phyloP scores from a whole-genome alignment of 2,888 invertebrate genomes.

The Ormyrus pomaceus region DNA sequence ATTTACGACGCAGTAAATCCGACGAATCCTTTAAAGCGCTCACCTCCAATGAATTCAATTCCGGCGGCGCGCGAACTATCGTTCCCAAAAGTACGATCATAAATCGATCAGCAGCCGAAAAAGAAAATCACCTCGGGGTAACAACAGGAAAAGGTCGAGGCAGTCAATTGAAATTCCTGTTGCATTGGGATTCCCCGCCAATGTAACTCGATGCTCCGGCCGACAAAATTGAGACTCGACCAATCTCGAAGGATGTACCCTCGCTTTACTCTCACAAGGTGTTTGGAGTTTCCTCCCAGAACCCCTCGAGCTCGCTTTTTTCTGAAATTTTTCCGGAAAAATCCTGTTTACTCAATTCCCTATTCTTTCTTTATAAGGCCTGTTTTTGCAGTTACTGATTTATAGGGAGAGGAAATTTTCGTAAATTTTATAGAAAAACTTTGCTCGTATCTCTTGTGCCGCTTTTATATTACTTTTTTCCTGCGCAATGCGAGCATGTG shows the following conservation, averaged over 20 bases:
- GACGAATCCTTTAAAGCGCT: neutral
- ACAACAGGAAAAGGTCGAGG: neutral
- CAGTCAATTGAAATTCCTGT: slow-evolving; percentile 36
- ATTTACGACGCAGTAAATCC: no score
- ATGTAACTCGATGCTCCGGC: slow-evolving; percentile 30
- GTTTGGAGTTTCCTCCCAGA: neutral
- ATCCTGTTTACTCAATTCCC: slow-evolving; percentile 7
- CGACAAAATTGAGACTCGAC: slow-evolving; percentile 26
- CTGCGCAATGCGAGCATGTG: neutral
- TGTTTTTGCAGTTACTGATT: neutral
- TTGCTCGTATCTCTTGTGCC: neutral
- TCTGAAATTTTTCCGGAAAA: neutral
- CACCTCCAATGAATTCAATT: neutral
- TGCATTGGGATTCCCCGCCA: neutral
- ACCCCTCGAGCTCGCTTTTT: neutral
- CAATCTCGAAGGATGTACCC: neutral
- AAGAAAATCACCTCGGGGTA: slow-evolving; percentile 10
- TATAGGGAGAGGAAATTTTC: neutral
- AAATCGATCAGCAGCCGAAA: slow-evolving; percentile 14
- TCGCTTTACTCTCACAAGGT: neutral
- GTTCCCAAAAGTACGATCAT: slow-evolving; percentile 4
- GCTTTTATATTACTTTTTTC: neutral
- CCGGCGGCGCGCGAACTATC: neutral
- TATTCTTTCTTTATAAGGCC: neutral
- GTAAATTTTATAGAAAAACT: slow-evolving; percentile 6